Base-by-base conservation (phyloP, 2,113 vertebrate species). In the Hipposideros armiger region DNA sequence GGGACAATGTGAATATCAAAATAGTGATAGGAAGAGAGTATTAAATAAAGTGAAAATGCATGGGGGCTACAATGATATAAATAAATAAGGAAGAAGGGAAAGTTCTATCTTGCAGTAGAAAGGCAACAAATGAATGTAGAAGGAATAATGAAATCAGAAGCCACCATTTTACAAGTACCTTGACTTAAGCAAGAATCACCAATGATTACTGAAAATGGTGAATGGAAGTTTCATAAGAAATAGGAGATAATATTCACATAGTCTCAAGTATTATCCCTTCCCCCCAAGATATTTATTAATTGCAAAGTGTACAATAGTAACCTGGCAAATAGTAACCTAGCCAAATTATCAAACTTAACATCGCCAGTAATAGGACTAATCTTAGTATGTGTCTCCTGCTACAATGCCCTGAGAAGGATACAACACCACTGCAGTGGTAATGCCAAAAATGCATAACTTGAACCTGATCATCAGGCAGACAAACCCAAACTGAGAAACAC, bases 331-430 rank as follows among this genome's bases (percentile, higher is more conserved):
- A 64, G 66, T 36, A 88, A 10, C 70, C 64, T 14, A 70, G n/a
- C n/a, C 72, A 86, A 54, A 72, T 86, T 69, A 56, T 58, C 88
- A 84, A 64, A 82, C 40, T 92, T 87, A 82, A 26, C n/a, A 50
- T 50, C 4, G 1, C 50, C 45, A 64, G 9, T 80, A 64, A 86
- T 64, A 15, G 5, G 30, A 87, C 56, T 30, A 64, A 64, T 36
- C 11, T 56, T 15, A 40, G 47, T 15, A 67, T 2, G 7, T 50
- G 17, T 17, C 60, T 78, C 42, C 60, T 69, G n/a, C 28, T 70
- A 20, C 30, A 56, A 66, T 62, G n/a, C 10, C 32, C 42, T 50
- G 6, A 52, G 30, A 28, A 89, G 58, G 32, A 52, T 13, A 30
- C 32, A 64, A 7, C 0, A 26, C 45, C 62, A 36, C 16, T 47